Conservation (phyloP, 2,888 invertebrate species). For the Tachina grossa region DNA sequence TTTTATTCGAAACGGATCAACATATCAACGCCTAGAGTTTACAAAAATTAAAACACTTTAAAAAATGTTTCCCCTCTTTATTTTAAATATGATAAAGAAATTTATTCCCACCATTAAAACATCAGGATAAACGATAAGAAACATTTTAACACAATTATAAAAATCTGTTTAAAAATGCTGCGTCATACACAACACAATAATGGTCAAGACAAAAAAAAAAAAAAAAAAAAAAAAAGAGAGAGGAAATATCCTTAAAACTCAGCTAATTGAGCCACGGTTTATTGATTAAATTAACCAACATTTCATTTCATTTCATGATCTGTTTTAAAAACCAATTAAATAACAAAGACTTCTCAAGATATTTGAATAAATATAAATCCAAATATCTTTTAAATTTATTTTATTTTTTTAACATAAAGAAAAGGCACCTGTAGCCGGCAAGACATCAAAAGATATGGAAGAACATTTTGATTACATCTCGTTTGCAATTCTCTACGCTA, state of each 20-base stretch:
- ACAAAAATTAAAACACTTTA: conserved; percentile 14
- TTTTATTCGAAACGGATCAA: conserved; percentile 58
- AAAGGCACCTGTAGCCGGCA: conserved; percentile 71
- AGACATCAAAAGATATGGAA: conserved; percentile 73
- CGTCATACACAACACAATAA: conserved; percentile 33
- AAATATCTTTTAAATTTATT: neutral
- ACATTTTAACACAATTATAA: conserved; percentile 78
- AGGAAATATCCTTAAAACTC: conserved; percentile 75
- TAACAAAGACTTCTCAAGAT: conserved; percentile 63
- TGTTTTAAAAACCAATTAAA: conserved; percentile 16
- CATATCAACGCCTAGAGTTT: conserved; percentile 62
- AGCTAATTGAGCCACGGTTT: conserved; percentile 77
- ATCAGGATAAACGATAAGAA: neutral
- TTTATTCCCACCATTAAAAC: conserved; percentile 50
- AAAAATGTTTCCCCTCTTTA: conserved; percentile 4
- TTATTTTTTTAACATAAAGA: neutral
- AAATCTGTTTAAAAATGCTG: conserved; percentile 73
- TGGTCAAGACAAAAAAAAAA: neutral
- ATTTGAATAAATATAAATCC: neutral
- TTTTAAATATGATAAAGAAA: conserved; percentile 39
- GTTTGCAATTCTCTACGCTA: conserved; percentile 79
- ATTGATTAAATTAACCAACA: conserved; percentile 65
- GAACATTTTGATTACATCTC: conserved; percentile 72
- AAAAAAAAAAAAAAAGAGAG: too few relatives aligned
- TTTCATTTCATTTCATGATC: conserved; percentile 37